These are phyloP conservation scores for Dreissena rostriformis DNA, from an alignment of 1,140 invertebrate species.

Conservation along the genomic window DNA sequence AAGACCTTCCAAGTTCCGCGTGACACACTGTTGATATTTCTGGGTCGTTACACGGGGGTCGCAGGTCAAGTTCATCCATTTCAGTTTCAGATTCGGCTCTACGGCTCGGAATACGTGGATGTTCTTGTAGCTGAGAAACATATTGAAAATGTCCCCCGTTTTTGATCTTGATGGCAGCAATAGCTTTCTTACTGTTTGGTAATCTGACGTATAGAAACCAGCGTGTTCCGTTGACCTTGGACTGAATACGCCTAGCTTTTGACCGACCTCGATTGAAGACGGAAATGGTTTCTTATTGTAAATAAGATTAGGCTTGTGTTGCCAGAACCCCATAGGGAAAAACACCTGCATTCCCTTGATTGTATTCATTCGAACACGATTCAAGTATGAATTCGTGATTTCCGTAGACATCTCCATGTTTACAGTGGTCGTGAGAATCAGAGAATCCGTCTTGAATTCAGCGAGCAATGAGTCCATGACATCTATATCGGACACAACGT, in stretches of 20 bases:
- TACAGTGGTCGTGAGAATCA: conserved; percentile 74
- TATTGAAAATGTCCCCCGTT: conserved; percentile 83
- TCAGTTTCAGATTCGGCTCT: conserved; percentile 87
- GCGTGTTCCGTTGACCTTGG: conserved; percentile 87
- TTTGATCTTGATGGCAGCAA: conserved; percentile 70
- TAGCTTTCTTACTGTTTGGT: conserved; percentile 86
- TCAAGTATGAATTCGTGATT: conserved; percentile 85
- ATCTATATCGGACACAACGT: conserved; percentile 83
- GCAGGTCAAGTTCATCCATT: conserved; percentile 82
- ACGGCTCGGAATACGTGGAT: conserved; percentile 88
- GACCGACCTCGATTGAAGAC: conserved; percentile 87
- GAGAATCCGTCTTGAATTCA: conserved; percentile 83
- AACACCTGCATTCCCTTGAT: conserved; percentile 82
- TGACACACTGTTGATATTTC: conserved; percentile 73
- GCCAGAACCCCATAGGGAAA: conserved; percentile 80
- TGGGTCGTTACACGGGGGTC: conserved; percentile 55
- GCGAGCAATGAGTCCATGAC: conserved; percentile 87
- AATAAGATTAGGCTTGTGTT: conserved; percentile 79
- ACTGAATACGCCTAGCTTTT: conserved; percentile 92
- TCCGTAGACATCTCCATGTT: conserved; percentile 87
- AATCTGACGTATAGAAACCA: conserved; percentile 92
- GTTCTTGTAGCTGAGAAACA: conserved; percentile 85
- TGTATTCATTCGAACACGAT: conserved; percentile 82
- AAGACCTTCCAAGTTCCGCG: conserved; percentile 72
- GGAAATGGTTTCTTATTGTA: conserved; percentile 79